phyloP scores from a whole-genome alignment of 2,797 vertebrate genomes.

The Tauraco hartlaubi region DNA sequence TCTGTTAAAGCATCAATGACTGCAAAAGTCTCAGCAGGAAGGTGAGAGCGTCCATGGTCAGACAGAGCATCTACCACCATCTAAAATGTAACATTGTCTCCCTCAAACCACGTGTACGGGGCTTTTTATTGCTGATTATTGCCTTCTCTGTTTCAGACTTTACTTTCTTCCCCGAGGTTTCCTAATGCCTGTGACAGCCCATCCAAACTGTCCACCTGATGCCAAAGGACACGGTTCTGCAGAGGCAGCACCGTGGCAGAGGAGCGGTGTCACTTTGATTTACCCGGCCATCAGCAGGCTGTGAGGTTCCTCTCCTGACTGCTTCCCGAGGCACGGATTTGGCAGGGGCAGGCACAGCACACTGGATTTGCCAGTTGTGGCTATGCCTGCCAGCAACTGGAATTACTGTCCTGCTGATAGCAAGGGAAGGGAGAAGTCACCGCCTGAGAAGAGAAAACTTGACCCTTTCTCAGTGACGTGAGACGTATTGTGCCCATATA shows the following conservation, averaged over 20 bases:
- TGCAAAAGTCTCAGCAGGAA: not conserved
- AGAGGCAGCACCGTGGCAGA: accelerated
- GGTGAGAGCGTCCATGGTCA: not conserved
- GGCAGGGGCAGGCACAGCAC: not conserved
- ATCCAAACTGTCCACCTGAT: not conserved
- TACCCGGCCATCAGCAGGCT: not conserved
- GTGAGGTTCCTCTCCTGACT: not conserved
- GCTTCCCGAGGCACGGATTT: not conserved
- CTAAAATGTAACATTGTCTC: not conserved
- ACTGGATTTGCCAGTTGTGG: not conserved
- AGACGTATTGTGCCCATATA: not conserved
- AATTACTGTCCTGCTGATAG: not conserved
- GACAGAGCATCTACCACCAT: too few relatives aligned
- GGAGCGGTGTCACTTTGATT: not conserved
- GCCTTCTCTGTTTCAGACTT: not conserved
- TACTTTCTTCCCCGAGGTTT: not conserved
- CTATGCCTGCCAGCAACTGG: not conserved
- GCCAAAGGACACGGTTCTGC: not conserved
- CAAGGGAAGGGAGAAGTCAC: not conserved
- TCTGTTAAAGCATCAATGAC: not conserved
- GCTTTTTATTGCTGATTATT: not conserved
- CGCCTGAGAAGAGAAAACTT: not conserved
- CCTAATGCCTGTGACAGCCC: not conserved
- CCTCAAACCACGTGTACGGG: not conserved
- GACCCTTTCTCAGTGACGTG: not conserved